Base-by-base conservation (phyloP, 2,113 vertebrate genomes). In the Thinocorus orbignyianus region DNA sequence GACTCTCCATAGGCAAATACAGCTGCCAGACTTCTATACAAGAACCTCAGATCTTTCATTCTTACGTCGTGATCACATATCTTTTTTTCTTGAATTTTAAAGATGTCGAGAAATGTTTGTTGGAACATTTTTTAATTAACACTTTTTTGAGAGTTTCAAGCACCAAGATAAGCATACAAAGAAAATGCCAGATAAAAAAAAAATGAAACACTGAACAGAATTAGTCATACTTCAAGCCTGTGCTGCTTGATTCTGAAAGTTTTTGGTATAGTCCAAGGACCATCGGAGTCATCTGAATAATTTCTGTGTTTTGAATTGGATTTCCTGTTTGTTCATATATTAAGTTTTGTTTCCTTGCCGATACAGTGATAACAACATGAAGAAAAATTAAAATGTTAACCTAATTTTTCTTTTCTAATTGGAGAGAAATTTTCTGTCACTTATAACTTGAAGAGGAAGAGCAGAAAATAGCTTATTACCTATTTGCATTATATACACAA, bases 101-200 rank as follows among this genome's bases (percentile, higher is more conserved):
- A 71, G 76, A 83, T 31, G 20, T 31, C 73, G 41, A 88, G 46
- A 77, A 77, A 60, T 68, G 54, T 72, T 88, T 82, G 13, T 81
- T 88, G 60, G 69, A 93, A 88, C 92, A 68, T 86, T 90, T 90
- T 91, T 73, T 95, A 86, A 81, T 93, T 91, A 93, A 65, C 20
- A 65, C 8, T 69, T 82, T 88, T 62, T 92, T 70, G 58, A 81
- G 54, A 58, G 33, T 88, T 95, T 93, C 85, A 86, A 19, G 37
- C 4, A 3, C 86, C 46, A 78, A 94, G 87, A 87, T 91, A 95
- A 95, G 61, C 39, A 28, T 70, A 54, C 76, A 64, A 86, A 77
- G 66, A 52, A 92, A 79, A 78, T 78, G 93, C 94, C 94, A 96
- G 82, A 94, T 94, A 90, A 97, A 96, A 95, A 80, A 95, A 80